Evolutionary conservation across 2,113 vertebrate genomes (phyloP).

Genomic region (Salvator merianae): DNA sequence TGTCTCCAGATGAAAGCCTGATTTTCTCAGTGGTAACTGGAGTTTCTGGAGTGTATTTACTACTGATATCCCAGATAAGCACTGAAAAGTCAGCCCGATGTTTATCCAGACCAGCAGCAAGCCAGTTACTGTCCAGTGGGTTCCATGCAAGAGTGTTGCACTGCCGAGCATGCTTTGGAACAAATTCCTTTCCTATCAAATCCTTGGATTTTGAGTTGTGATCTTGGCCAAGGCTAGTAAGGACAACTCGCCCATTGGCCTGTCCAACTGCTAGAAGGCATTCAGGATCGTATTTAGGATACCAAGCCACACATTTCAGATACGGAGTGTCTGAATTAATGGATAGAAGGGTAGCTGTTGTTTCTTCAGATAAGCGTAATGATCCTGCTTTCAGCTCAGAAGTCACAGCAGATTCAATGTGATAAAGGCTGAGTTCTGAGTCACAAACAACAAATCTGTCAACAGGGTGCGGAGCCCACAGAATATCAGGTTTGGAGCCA

Average conservation of each 20-base stretch:
- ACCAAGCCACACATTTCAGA: conserved; percentile 99
- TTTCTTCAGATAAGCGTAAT: conserved; percentile 88
- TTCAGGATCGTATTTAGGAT: conserved; percentile 94
- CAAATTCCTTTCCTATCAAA: conserved; percentile 95
- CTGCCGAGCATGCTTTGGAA: conserved; percentile 95
- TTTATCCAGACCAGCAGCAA: conserved; percentile 95
- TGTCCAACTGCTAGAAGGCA: conserved; percentile 96
- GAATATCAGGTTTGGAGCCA: conserved; percentile 94
- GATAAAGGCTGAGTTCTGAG: conserved; percentile 94
- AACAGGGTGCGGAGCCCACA: conserved; percentile 96
- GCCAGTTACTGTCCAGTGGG: conserved; percentile 91
- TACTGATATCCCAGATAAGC: conserved; percentile 97
- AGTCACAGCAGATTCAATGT: conserved; percentile 86
- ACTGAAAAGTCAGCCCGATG: conserved; percentile 97
- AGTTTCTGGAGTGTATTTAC: conserved; percentile 88
- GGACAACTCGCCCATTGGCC: conserved; percentile 95
- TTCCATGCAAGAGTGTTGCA: conserved; percentile 98
- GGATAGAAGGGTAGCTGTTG: conserved; percentile 89
- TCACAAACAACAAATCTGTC: conserved; percentile 97
- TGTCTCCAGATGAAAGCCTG: conserved; percentile 85
- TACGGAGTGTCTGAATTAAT: conserved; percentile 97
- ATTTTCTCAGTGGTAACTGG: conserved; percentile 86
- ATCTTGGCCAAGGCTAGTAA: conserved; percentile 95
- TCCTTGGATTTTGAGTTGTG: conserved; percentile 95
- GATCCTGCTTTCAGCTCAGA: conserved; percentile 89